Evolutionary conservation across 2,888 invertebrate species (phyloP), one percentile per base, ranked within the genome.

Genomic region (Drosophila neoperkinsi): DNA sequence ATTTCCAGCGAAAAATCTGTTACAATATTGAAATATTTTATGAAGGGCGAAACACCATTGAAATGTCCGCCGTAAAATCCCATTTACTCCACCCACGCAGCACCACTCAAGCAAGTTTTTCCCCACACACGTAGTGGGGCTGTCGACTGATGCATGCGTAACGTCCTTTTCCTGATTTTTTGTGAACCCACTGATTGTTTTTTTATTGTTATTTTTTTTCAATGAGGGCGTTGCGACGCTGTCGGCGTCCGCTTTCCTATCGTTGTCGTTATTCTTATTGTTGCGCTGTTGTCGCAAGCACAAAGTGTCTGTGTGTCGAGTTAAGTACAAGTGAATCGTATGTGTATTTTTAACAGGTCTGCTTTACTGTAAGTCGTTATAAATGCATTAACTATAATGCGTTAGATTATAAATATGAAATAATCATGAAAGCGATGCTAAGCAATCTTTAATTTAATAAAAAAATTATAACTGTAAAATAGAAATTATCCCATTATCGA

Each of bases 21-120:
- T 66, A 71, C 89, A 90, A 88, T 86, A 86, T 86, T 88, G 87
- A 77, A 90, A 90, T 83, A 90, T 90, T 90, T 90, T 89, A 88
- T 88, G 78, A 76, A 59, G 51, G 64, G 64, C 63, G 62, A 66
- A 61, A 16, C 33, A 28, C 36, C 58, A 64, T 60, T 50, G 56
- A 76, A 66, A 79, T 62, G 75, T 57, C 28, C 31, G 33, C 55
- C 71, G 71, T 55, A 63, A 76, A 71, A 57, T 60, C 18, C 25
- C n/a, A 16, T 30, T 25, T 38, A 18, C 10, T 30, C 33, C 52
- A 59, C 43, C 30, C 46, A 13, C 52, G 11, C n/a, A 43, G n/a
- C 57, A 38, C n/a, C 41, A 52, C 52, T 16, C 57, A 60, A 58
- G 58, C 55, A 61, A 49, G 49, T 59, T 59, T 66, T 30, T 10